phyloP scores from a whole-genome alignment of 2,797 vertebrate species.

The Poeciliopsis paucimaculata region DNA sequence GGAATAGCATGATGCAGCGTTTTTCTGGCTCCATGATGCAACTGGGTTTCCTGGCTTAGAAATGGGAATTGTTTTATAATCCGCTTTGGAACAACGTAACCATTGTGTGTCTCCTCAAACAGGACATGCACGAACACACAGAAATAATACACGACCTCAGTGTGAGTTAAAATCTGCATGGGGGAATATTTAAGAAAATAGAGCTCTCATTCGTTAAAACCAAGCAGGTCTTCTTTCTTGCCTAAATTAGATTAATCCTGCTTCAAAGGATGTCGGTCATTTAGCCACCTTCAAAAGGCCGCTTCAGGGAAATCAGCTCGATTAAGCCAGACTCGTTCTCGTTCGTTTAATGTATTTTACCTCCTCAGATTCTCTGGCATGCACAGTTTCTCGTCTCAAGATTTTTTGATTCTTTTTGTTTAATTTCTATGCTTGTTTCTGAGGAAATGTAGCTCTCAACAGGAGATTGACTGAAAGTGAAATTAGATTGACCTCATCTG shows the following conservation, averaged over 20 bases:
- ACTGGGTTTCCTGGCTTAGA: slow-evolving; percentile 58
- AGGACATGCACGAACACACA: slow-evolving; percentile 34
- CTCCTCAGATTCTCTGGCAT: slow-evolving; percentile 1
- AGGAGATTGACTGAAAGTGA: slow-evolving; percentile 32
- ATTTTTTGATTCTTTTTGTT: slow-evolving; percentile 3
- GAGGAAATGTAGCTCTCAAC: slow-evolving; percentile 30
- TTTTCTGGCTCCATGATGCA: slow-evolving; percentile 50
- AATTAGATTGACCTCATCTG: slow-evolving; percentile 54
- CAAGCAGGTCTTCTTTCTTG: slow-evolving; percentile 2
- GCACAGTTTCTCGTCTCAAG: slow-evolving; percentile 28
- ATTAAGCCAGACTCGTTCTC: slow-evolving; percentile 14
- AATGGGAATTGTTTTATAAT: slow-evolving; percentile 67
- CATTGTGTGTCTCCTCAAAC: slow-evolving; percentile 59
- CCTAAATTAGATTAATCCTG: slow-evolving; percentile 6
- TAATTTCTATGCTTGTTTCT: not conserved
- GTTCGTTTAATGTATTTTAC: slow-evolving; percentile 19
- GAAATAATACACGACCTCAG: slow-evolving; percentile 48
- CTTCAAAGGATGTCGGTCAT: slow-evolving; percentile 15
- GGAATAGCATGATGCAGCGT: slow-evolving; percentile 43
- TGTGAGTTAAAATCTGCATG: slow-evolving; percentile 9
- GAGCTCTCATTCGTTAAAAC: slow-evolving; percentile 17
- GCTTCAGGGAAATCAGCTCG: slow-evolving; percentile 9
- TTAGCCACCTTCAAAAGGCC: slow-evolving; percentile 8
- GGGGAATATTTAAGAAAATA: slow-evolving; percentile 24
- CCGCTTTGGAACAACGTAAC: slow-evolving; percentile 61